Percentiles rank a stretch among this genome's conserved stretches.
These are phyloP conservation scores for Rutilus rutilus DNA, from an alignment of 2,113 vertebrate species.

Conservation along the genomic window DNA sequence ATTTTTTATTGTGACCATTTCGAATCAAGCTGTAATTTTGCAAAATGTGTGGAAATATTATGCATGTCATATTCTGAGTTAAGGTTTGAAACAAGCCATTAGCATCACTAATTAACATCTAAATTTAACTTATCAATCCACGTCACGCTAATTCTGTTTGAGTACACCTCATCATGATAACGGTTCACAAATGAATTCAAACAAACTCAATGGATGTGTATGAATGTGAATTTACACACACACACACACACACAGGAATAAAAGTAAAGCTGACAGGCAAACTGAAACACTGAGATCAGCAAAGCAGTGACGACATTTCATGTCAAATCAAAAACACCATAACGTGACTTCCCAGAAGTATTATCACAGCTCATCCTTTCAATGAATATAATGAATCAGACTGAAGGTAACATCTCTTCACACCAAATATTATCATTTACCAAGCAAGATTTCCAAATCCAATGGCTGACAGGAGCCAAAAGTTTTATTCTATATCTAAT, in stretches of 20 bases:
- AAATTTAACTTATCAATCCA: not conserved
- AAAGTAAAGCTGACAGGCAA: not conserved
- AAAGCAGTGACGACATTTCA: not conserved
- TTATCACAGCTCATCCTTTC: not conserved
- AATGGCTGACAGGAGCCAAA: not conserved
- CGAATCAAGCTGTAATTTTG: too few relatives aligned
- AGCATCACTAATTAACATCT: not conserved
- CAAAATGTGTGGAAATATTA: too few relatives aligned
- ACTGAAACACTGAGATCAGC: not conserved
- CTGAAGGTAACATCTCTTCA: not conserved
- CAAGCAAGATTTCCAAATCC: not conserved
- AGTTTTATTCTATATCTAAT: not conserved
- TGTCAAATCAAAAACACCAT: not conserved
- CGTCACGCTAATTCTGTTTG: too few relatives aligned
- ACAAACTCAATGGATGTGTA: not conserved
- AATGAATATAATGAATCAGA: not conserved
- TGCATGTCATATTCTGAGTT: too few relatives aligned
- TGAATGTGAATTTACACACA: not conserved
- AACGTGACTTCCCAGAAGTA: not conserved
- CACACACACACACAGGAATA: not conserved
- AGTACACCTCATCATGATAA: not conserved
- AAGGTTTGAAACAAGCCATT: too few relatives aligned
- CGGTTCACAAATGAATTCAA: too few relatives aligned
- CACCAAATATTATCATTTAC: not conserved
- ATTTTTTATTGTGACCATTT: too few relatives aligned